Evolutionary conservation across 2,888 invertebrate species (phyloP).

Genomic region (Hypena proboscidalis): DNA sequence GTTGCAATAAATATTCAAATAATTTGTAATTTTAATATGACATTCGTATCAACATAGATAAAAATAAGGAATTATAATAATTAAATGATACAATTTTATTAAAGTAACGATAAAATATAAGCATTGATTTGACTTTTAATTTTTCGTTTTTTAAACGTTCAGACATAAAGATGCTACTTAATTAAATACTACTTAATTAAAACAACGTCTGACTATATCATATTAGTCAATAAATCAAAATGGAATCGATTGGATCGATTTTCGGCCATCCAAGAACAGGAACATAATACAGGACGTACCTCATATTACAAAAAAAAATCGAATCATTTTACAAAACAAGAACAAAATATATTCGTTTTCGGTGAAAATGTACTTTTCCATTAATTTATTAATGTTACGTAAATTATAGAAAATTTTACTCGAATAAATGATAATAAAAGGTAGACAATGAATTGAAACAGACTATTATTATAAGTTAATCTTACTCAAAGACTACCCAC

Average conservation of each 20-base stretch:
- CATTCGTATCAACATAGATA: too few species aligned
- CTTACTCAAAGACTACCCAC: too few species aligned
- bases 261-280: too few species aligned
- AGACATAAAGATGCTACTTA: neutral
- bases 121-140: neutral
- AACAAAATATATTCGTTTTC: too few species aligned
- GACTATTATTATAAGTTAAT: too few species aligned
- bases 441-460: too few species aligned
- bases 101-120: constrained; percentile 12
- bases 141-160: constrained; percentile 8
- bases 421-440: too few species aligned
- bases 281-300: too few species aligned
- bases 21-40: constrained; percentile 7
- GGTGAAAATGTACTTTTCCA: neutral
- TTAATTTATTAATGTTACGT: too few species aligned
- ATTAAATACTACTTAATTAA: neutral
- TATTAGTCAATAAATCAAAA: neutral
- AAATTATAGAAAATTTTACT: too few species aligned
- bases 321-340: too few species aligned
- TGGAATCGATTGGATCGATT: constrained; percentile 37
- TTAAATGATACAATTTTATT: constrained; percentile 23
- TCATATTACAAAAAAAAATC: too few species aligned
- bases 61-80: constrained; percentile 6
- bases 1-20: constrained; percentile 6
- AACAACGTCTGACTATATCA: neutral